Base-by-base conservation (phyloP, 2,888 invertebrate genomes). In the Apomyelois bistriatella region DNA sequence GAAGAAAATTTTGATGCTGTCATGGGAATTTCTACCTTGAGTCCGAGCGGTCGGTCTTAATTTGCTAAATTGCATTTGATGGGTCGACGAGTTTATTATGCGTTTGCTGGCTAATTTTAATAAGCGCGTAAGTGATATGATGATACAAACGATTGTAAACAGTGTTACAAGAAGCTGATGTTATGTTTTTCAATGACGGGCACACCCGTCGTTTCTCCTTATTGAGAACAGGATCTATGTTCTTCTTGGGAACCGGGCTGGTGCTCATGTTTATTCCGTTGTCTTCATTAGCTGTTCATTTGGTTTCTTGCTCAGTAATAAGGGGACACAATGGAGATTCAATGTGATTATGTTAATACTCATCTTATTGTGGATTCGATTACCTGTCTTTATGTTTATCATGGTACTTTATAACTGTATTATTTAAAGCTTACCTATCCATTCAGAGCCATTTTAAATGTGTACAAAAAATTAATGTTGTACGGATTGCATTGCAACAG, bases 271-370 rank as follows among this genome's bases (percentile, higher is more conserved):
- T 76, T 83, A 82, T 81, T 78, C 79, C 63, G 68, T 68, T 74
- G 76, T 85, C 87, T 87, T 87, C 85, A 87, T 87, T 85, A 86
- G 76, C 59, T 54, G 58, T 59, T 62, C 62, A 63, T 67, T 64
- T 70, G 66, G 60, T 69, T 68, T 60, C 60, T 65, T 64, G 72
- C 65, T 66, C 65, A 63, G 53, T 55, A 35, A 49, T 52, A 54
- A 65, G 10, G 10, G 61, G 58, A 63, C 65, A 62, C 67, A 65
- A 67, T 63, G 58, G 56, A 65, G 70, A 74, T 75, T 66, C 58
- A 63, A 65, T 58, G 60, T 65, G 66, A 66, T 72, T 66, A 72
- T 73, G 67, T 64, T 65, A 66, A 66, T 59, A 30, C 32, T 56
- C 53, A 36, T 28, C 59, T 60, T 58, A 60, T 65, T 65, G 65